Evolutionary conservation across 1,140 invertebrate species (phyloP).

Genomic region (Trinorchestia longiramus): DNA sequence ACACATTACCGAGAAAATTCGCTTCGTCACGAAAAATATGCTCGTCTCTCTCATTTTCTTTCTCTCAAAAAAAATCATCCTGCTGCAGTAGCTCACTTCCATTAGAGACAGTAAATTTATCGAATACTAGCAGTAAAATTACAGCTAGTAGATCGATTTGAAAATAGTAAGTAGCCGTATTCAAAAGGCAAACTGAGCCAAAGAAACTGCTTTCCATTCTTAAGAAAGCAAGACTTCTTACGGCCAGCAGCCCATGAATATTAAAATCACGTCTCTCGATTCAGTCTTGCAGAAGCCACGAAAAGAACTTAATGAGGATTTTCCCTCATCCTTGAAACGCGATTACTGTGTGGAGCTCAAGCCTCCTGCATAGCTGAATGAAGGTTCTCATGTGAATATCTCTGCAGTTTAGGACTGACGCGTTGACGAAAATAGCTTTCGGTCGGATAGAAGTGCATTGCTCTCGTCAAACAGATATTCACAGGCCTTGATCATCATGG

Average conservation of each 20-base stretch:
- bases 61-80: background rate
- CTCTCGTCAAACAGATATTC: background rate
- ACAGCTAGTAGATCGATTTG: background rate
- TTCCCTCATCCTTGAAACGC: slow-evolving; percentile 22
- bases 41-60: no score
- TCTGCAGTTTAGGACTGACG: background rate
- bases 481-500: background rate
- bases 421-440: background rate
- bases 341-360: background rate
- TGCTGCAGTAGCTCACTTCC: background rate
- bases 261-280: slow-evolving; percentile 39
- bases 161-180: background rate
- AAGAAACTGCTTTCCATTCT: background rate
- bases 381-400: background rate
- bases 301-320: slow-evolving; percentile 27
- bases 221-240: slow-evolving; percentile 18
- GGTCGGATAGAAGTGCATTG: background rate
- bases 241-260: slow-evolving; percentile 25
- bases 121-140: background rate
- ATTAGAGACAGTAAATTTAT: background rate
- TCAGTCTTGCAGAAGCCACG: slow-evolving; percentile 43
- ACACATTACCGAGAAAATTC: background rate
- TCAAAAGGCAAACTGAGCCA: background rate
- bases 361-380: background rate
- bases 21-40: background rate